Conservation (phyloP, 2,888 invertebrate genomes). For the Calameuta pallipes region DNA sequence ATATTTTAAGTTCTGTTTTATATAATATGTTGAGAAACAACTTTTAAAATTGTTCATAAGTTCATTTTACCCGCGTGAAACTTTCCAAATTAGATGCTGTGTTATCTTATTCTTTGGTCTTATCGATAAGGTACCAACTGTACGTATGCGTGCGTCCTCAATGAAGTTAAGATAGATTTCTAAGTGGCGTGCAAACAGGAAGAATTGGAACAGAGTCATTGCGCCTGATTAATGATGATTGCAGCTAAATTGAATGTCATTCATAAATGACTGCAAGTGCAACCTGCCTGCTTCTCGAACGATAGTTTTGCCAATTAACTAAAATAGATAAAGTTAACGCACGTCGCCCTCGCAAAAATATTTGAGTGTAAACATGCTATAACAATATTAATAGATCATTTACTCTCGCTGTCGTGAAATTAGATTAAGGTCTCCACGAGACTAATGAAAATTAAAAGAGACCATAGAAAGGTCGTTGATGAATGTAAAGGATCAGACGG, state of each 20-base stretch:
- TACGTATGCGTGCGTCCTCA: not conserved
- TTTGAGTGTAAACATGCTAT: not conserved
- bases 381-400: not conserved
- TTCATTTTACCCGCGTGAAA: not conserved
- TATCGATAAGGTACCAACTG: not conserved
- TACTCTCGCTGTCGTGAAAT: not conserved
- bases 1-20: not conserved
- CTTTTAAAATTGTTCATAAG: not conserved
- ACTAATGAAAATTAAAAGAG: not conserved
- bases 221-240: constrained; percentile 31
- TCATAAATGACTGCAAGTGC: constrained; percentile 34
- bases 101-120: not conserved
- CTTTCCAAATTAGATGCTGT: not conserved
- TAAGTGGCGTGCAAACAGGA: too few relatives aligned
- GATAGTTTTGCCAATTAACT: not conserved
- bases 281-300: constrained; percentile 1
- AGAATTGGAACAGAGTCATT: not conserved
- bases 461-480: not conserved
- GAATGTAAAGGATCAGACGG: not conserved
- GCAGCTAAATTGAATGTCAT: constrained; percentile 35
- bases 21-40: not conserved
- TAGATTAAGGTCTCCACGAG: not conserved
- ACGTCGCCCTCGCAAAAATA: not conserved
- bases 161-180: not conserved
- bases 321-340: not conserved